These are phyloP conservation scores for Puma concolor DNA, from an alignment of 2,113 vertebrate genomes.

Conservation along the genomic window DNA sequence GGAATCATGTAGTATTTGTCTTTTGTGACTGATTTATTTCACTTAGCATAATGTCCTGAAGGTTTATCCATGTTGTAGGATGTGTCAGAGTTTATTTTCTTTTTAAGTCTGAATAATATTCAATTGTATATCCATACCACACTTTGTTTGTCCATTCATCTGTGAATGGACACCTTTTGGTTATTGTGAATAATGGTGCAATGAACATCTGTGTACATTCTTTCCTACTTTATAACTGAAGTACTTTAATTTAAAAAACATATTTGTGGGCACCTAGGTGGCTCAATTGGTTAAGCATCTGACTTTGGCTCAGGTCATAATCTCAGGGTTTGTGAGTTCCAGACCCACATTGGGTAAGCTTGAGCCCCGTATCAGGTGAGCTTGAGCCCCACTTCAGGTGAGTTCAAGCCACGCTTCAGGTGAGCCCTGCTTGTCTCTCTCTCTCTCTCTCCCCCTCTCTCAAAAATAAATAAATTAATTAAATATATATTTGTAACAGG, in stretches of 20 bases:
- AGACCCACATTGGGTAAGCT: not conserved
- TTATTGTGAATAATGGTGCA: not conserved
- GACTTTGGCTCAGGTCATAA: not conserved
- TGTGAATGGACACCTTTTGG: not conserved
- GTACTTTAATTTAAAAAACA: slow-evolving; percentile 2
- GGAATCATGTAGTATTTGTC: not conserved
- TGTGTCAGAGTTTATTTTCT: not conserved
- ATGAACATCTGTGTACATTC: not conserved
- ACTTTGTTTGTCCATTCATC: not conserved
- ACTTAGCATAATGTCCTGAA: not conserved
- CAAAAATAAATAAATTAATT: no score
- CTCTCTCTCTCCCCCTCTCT: no score
- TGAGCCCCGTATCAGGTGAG: not conserved
- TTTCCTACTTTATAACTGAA: not conserved
- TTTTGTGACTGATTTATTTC: slow-evolving; percentile 17
- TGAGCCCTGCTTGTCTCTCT: not conserved
- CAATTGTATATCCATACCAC: not conserved
- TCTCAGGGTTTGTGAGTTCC: not conserved
- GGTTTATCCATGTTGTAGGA: not conserved
- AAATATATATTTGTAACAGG: not conserved
- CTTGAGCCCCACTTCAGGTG: not conserved
- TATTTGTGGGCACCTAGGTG: not conserved
- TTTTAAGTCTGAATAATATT: not conserved
- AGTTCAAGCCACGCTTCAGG: not conserved
- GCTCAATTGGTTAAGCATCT: not conserved